Evolutionary conservation across 2,797 vertebrate genomes (phyloP).

Genomic region (Knipowitschia caucasica): DNA sequence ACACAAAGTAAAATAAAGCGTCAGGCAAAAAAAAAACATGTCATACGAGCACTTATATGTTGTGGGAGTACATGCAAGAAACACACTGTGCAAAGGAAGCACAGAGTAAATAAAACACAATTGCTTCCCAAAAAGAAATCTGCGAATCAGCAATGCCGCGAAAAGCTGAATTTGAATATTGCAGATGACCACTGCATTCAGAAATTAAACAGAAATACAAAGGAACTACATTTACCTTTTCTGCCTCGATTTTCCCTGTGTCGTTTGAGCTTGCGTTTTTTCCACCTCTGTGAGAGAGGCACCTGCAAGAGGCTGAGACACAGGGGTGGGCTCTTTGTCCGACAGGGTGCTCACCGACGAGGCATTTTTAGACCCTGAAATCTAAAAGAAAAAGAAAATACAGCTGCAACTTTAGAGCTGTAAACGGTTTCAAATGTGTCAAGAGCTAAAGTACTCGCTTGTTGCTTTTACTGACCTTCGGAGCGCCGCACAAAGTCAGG

Average conservation of each 20-base stretch:
- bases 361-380: slow-evolving; percentile 6
- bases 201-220: neutral
- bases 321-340: slow-evolving; percentile 71
- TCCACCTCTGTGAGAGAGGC: slow-evolving; percentile 91
- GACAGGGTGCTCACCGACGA: slow-evolving; percentile 18
- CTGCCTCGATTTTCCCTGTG: slow-evolving; percentile 29
- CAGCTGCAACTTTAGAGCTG: neutral
- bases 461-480: slow-evolving; percentile 53
- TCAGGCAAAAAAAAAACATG: neutral
- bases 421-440: neutral
- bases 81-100: no score
- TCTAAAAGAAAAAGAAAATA: slow-evolving; percentile 20
- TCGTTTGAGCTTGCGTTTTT: slow-evolving; percentile 33
- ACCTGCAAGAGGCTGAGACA: slow-evolving; percentile 86
- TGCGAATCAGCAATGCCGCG: no score
- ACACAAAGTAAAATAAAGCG: no score
- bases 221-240: slow-evolving; percentile 63
- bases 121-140: no score
- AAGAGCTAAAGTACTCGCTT: neutral
- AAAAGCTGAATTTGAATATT: no score
- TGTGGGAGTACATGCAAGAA: no score
- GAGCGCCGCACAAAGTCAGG: neutral
- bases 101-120: no score
- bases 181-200: neutral
- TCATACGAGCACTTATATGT: no score